Conservation (phyloP, 2,113 vertebrate genomes). For the Raja brachyura region DNA sequence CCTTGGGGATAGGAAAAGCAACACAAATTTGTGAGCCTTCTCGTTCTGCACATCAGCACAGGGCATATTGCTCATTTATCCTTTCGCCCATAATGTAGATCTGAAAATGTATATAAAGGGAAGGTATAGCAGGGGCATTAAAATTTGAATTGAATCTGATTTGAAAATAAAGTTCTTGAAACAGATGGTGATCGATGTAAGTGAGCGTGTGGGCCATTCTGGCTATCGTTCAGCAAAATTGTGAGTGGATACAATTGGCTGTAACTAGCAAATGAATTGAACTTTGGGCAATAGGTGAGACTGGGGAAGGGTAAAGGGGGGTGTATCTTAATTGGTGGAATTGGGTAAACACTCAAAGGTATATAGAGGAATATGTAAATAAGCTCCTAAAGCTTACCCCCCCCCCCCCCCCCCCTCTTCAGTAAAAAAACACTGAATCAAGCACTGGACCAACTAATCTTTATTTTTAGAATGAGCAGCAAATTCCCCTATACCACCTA, state of each 20-base stretch:
- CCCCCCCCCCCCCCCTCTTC: too few species aligned
- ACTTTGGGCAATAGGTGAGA: background rate
- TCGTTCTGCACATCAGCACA: background rate
- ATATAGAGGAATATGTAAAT: too few species aligned
- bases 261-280: background rate
- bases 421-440: too few species aligned
- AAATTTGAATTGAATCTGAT: background rate
- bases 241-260: background rate
- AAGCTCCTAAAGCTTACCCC: too few species aligned
- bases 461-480: too few species aligned
- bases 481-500: too few species aligned
- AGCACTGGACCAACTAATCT: too few species aligned
- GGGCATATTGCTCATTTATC: background rate
- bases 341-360: too few species aligned
- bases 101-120: background rate
- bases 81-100: background rate
- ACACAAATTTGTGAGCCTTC: background rate
- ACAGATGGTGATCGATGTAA: background rate
- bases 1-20: background rate
- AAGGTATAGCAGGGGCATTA: background rate
- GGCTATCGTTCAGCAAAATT: background rate
- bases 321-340: too few species aligned
- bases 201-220: background rate
- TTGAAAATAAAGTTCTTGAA: background rate
- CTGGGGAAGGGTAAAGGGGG: background rate